Evolutionary conservation across 2,797 vertebrate genomes (phyloP).

Genomic region (Sphenodon punctatus): DNA sequence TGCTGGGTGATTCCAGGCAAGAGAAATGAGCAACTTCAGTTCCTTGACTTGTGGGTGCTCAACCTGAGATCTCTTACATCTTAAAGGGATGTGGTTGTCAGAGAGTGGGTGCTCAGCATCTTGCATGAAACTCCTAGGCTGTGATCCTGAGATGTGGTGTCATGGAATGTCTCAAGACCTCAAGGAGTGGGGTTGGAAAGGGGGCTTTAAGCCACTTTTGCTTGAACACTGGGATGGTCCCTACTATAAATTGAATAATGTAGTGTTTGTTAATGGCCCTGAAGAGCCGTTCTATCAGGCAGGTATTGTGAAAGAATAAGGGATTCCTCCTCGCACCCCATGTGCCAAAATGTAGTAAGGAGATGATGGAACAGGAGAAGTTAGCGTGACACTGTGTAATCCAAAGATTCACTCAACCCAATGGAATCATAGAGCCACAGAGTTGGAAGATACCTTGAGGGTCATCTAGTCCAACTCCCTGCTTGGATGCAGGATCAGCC

Average conservation of each 20-base stretch:
- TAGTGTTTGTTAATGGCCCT: background rate
- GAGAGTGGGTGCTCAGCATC: background rate
- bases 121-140: background rate
- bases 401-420: too few species aligned
- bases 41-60: background rate
- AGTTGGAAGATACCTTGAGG: too few species aligned
- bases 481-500: too few species aligned
- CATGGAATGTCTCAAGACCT: background rate
- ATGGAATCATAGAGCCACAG: too few species aligned
- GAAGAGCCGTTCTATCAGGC: background rate
- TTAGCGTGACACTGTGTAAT: too few species aligned
- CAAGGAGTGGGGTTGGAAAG: too few species aligned
- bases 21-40: fast-evolving
- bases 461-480: too few species aligned
- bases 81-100: background rate
- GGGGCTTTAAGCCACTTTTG: too few species aligned
- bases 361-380: too few species aligned
- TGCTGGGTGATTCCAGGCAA: background rate
- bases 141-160: background rate
- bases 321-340: background rate
- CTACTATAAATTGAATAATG: background rate
- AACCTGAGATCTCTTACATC: background rate
- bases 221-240: background rate
- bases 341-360: too few species aligned
- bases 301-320: background rate